phyloP scores from a whole-genome alignment of 64 coral and sea anemone species.

The Pocillopora verrucosa region DNA sequence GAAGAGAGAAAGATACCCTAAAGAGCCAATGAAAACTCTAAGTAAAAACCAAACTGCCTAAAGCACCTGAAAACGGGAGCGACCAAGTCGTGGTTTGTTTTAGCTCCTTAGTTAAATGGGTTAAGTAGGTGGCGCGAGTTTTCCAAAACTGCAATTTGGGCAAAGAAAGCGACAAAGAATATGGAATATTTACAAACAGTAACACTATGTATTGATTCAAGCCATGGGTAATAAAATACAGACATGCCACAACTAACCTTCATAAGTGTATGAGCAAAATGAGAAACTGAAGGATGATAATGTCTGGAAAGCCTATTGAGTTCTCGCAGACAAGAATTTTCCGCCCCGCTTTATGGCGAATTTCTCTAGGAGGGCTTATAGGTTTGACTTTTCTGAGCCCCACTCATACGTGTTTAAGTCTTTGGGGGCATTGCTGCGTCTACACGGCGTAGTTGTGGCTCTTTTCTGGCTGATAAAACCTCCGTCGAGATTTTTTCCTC shows the following conservation, averaged over 20 bases:
- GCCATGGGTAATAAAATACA: neutral
- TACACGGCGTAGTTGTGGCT: neutral
- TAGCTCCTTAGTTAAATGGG: too few species aligned
- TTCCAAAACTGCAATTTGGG: too few species aligned
- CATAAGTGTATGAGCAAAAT: conserved; percentile 75
- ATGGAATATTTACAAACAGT: too few species aligned
- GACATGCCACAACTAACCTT: conserved; percentile 41
- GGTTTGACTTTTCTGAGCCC: neutral
- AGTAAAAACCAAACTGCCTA: too few species aligned
- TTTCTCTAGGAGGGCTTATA: conserved; percentile 51
- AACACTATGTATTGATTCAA: too few species aligned
- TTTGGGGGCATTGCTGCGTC: neutral
- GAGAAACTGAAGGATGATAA: conserved; percentile 90
- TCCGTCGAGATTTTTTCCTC: conserved; percentile 26
- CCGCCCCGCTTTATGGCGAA: conserved; percentile 78
- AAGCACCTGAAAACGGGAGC: too few species aligned
- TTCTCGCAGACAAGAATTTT: conserved; percentile 89
- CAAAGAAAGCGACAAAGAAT: too few species aligned
- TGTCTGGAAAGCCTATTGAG: conserved; percentile 67
- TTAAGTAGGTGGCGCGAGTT: too few species aligned
- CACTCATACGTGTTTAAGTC: neutral
- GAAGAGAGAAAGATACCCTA: too few species aligned
- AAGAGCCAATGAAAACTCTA: too few species aligned
- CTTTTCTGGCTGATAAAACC: neutral
- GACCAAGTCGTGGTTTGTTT: too few species aligned